Conservation (phyloP, 2,113 vertebrate genomes). For the Vicugna pacos region DNA sequence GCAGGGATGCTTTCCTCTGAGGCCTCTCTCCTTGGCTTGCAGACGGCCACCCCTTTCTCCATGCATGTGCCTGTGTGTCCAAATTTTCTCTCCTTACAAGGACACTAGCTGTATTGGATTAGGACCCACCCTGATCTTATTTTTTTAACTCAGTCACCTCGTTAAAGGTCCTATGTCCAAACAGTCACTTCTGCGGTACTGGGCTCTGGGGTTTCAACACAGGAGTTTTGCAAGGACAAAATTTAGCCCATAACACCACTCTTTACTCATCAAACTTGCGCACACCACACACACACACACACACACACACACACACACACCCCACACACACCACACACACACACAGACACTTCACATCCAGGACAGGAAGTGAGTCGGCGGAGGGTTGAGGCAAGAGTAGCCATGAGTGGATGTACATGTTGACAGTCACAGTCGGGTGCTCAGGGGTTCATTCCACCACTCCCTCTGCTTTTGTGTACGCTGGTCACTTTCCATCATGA, state of each 20-base stretch:
- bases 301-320: too few species aligned
- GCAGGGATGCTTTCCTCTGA: neutral
- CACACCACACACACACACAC: too few species aligned
- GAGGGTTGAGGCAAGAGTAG: neutral
- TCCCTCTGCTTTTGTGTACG: neutral
- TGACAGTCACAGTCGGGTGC: neutral
- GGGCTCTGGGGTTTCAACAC: neutral
- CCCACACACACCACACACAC: too few species aligned
- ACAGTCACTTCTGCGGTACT: neutral
- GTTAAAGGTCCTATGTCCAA: neutral
- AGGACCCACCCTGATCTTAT: neutral
- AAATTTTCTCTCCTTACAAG: neutral
- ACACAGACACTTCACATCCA: neutral
- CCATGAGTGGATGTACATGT: rapidly evolving
- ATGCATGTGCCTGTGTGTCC: neutral
- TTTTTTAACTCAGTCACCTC: neutral
- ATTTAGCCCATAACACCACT: neutral
- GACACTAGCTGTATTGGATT: neutral
- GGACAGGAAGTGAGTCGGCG: neutral
- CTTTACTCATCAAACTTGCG: neutral
- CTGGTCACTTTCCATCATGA: neutral
- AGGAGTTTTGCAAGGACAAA: neutral
- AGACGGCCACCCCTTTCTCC: too few species aligned
- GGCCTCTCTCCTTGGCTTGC: neutral
- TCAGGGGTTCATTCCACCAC: neutral